Conservation (phyloP, 2,888 invertebrate species). For the Diplolepis rosae region DNA sequence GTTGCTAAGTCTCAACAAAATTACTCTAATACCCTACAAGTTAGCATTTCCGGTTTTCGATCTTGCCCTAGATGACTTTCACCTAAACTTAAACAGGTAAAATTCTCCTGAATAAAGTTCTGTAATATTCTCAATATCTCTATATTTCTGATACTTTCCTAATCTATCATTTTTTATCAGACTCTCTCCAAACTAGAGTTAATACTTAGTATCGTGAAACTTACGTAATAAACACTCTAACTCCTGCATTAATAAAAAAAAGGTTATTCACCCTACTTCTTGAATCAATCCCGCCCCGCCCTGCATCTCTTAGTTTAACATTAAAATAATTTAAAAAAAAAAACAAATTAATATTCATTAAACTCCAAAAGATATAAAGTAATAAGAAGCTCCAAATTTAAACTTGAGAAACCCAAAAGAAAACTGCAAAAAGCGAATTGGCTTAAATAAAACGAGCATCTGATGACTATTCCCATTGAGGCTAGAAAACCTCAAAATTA, state of each 20-base stretch:
- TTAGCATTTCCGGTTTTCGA: slow-evolving; percentile 17
- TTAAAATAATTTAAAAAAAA: not conserved
- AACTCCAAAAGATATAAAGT: not conserved
- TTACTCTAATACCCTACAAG: not conserved
- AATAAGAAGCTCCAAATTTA: not conserved
- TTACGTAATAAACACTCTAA: slow-evolving; percentile 10
- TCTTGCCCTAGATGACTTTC: slow-evolving; percentile 28
- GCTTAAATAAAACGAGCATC: not conserved
- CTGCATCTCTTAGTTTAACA: too few species aligned
- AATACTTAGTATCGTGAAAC: not conserved
- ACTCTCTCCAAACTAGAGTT: not conserved
- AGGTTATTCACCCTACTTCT: slow-evolving; percentile 22
- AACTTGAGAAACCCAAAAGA: not conserved
- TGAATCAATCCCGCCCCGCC: slow-evolving; percentile 21
- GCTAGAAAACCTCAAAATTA: not conserved
- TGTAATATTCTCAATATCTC: not conserved
- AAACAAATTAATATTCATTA: not conserved
- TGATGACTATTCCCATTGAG: not conserved
- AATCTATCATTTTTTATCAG: not conserved
- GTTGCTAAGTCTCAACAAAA: too few species aligned
- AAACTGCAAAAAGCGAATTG: not conserved
- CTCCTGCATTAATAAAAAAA: not conserved
- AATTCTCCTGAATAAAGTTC: not conserved
- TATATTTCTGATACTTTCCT: not conserved
- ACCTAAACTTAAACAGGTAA: not conserved